Conservation (phyloP, 2,797 vertebrate species). For the Thunnus albacares region DNA sequence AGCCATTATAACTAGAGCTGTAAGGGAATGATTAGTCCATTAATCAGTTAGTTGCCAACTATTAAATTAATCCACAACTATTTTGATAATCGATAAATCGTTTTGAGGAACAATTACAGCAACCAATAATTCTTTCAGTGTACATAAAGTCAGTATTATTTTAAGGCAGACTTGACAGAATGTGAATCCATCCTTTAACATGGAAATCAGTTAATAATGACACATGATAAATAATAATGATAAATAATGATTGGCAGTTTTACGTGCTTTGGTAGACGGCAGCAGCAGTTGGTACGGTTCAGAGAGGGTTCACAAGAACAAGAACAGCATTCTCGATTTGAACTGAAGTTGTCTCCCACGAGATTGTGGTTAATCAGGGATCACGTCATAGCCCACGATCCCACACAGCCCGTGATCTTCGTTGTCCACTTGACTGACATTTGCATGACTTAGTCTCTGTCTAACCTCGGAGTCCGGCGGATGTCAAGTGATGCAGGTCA, state of each 20-base stretch:
- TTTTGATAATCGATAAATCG: too few species aligned
- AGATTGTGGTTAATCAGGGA: too few species aligned
- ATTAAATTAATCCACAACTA: too few species aligned
- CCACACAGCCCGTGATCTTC: conserved; percentile 1
- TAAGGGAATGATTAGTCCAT: too few species aligned
- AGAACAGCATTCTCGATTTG: too few species aligned
- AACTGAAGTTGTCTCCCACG: neutral
- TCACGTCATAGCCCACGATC: neutral
- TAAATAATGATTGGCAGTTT: neutral
- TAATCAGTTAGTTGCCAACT: too few species aligned
- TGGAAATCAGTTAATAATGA: too few species aligned
- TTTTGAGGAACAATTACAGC: neutral
- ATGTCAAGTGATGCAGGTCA: conserved; percentile 45
- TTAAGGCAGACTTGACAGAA: neutral
- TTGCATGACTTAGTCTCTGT: conserved; percentile 5
- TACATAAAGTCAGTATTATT: neutral
- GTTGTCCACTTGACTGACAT: too few species aligned
- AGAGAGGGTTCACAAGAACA: neutral
- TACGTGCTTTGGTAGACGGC: neutral
- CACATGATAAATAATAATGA: too few species aligned
- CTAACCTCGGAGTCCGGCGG: neutral
- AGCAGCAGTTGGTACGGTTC: neutral
- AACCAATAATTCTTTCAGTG: neutral
- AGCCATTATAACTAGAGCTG: too few species aligned
- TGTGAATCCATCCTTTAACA: neutral